A percentile compares a stretch with the other conserved stretches of the same genome.
These are phyloP conservation scores for Polyodon spathula DNA, from an alignment of 2,113 vertebrate species.

Conservation along the genomic window DNA sequence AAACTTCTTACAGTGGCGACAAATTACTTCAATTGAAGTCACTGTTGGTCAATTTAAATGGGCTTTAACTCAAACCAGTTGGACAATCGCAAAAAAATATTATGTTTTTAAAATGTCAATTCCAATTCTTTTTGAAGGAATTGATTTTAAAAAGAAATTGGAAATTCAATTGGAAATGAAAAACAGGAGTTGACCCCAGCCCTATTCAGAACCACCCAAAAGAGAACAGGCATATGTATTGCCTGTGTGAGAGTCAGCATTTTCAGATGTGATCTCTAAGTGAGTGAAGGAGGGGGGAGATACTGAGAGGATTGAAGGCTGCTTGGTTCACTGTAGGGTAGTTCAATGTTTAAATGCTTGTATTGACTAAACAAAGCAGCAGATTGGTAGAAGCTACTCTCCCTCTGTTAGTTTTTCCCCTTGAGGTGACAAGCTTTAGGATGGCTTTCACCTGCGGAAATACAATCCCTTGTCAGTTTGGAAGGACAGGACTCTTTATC, in stretches of 20 bases:
- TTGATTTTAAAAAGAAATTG: constrained; percentile 19
- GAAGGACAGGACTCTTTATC: constrained; percentile 29
- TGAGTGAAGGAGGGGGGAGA: neutral
- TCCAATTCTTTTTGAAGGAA: constrained; percentile 18
- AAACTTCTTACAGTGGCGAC: no score
- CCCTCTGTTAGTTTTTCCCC: neutral
- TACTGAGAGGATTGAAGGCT: neutral
- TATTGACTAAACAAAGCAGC: neutral
- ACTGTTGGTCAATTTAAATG: no score
- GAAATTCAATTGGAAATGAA: no score
- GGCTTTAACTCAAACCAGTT: no score
- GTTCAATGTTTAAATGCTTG: neutral
- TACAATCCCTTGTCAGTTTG: constrained; percentile 13
- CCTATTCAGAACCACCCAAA: neutral
- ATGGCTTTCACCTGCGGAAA: constrained; percentile 18
- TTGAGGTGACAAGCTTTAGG: constrained; percentile 6
- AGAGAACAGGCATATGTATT: neutral
- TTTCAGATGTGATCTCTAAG: neutral
- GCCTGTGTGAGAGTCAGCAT: neutral
- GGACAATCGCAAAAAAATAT: no score
- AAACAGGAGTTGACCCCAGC: constrained; percentile 1
- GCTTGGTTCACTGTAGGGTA: neutral
- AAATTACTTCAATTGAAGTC: no score
- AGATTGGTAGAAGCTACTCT: neutral
- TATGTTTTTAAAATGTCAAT: no score